Evolutionary conservation across 2,888 invertebrate species (phyloP), one percentile per base, ranked within the genome.

Genomic region (Pegoplata infirma): DNA sequence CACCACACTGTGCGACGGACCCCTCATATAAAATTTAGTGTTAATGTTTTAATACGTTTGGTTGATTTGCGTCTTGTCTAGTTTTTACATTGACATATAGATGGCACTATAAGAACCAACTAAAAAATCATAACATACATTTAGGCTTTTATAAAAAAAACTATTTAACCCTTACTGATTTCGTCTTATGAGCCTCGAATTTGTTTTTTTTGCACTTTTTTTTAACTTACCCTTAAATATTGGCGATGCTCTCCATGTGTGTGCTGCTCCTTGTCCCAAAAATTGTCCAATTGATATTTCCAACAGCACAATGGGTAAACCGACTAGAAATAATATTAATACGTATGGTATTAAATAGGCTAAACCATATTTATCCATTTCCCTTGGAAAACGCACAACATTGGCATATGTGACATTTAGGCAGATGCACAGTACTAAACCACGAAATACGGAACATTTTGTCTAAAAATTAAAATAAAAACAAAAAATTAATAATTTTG

Each of bases 361-460:
- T 58, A 87, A 86, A 28, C 90, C 90, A 81, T 89, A 86, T 82
- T 82, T 85, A 81, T 90, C 89, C 83, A 90, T 82, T 85, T 90
- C 90, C 58, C 90, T 85, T 76, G 90, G 90, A 84, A 90, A 90
- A 78, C 90, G 89, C 74, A 90, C 89, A 76, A 90, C 85, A 84
- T 90, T 90, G 69, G 89, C 88, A 79, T 87, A 90, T 81, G 89
- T 89, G 78, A 90, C 82, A 83, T 90, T 90, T 58, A 90, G 84
- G 83, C 90, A 90, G 82, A 90, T 84, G 84, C 90, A 90, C 78
- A 90, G 84, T 80, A 90, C 85, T 61, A 90, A 85, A 76, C 89
- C 89, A 76, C 90, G 89, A 84, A 90, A 89, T 81, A 90, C 86
- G 69, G 90, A 90, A 82, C 90, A 90, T 87, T 90, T 90, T 83